These are phyloP conservation scores for Drosophila mayaguana DNA, from an alignment of 2,888 invertebrate genomes.

Conservation along the genomic window DNA sequence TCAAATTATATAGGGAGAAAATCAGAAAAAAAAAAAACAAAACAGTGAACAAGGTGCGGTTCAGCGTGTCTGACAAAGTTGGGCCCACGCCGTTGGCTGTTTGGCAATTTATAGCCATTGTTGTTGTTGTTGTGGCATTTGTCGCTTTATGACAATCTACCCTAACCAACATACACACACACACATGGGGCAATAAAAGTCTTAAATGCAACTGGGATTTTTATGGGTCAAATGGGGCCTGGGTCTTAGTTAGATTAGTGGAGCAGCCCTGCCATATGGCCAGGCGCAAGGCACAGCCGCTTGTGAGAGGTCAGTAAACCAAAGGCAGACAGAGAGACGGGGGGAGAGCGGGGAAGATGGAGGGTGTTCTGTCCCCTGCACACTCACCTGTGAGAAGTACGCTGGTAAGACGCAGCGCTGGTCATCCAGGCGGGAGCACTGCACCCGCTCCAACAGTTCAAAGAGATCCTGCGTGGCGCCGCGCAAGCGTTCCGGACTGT, in stretches of 20 bases:
- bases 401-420: slow-evolving; percentile 98
- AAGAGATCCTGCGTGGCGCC: slow-evolving; percentile 91
- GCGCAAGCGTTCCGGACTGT: slow-evolving; percentile 86
- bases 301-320: slow-evolving; percentile 57
- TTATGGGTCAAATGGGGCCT: slow-evolving; percentile 54
- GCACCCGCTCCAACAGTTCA: slow-evolving; percentile 96
- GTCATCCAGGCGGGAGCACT: slow-evolving; percentile 97
- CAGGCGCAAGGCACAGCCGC: slow-evolving; percentile 35
- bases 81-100: slow-evolving; percentile 16
- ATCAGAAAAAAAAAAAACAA: too few relatives aligned
- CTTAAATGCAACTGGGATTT: slow-evolving; percentile 63
- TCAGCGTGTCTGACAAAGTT: background rate
- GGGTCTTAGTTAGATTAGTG: slow-evolving; percentile 54
- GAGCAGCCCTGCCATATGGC: slow-evolving; percentile 52
- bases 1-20: slow-evolving; percentile 67
- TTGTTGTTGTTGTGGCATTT: slow-evolving; percentile 38
- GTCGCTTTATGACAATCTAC: slow-evolving; percentile 59
- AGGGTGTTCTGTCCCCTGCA: too few relatives aligned
- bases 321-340: too few relatives aligned
- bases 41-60: slow-evolving; percentile 43
- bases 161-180: background rate
- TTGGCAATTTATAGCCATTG: slow-evolving; percentile 11
- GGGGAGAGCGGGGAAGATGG: too few relatives aligned
- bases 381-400: slow-evolving; percentile 93
- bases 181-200: slow-evolving; percentile 35